Base-by-base conservation (phyloP, 1,140 invertebrate genomes). In the Neodiprion pinetum region DNA sequence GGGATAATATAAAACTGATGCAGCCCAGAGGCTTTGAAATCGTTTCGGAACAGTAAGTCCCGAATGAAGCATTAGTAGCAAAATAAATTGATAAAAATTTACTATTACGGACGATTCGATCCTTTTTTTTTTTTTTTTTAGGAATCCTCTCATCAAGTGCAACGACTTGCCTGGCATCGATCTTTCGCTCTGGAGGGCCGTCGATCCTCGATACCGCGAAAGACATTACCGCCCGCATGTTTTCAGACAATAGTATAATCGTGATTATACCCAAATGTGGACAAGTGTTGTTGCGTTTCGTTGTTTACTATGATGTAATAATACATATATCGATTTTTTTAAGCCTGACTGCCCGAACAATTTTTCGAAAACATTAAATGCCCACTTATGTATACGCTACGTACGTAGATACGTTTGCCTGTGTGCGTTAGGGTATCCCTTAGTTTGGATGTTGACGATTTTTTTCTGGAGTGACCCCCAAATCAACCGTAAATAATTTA, bases 1-100 rank as follows among this genome's bases (percentile, higher is more conserved):
- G 93, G 7, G 93, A 96, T 79, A 88, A 93, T 69, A 90, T 96
- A 50, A 85, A 90, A 71, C 87, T 89, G 1, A 94, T 98, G 88
- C 97, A 97, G 87, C 92, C 90, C 3, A 82, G 83, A 83, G 93
- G 90, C 28, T 94, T 94, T 80, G 80, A 88, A 81, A 85, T 88
- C 74, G 88, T 93, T 75, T 92, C 91, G 7, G 78, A 85, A 78
- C 80, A 78, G 93, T 93, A 89, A 91, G 89, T 87, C 74, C 66
- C 49, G 28, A 40, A 40, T 40, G 28, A 40, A 40, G 1, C 28
- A 5, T 40, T 40, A 5, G 28, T 69, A 71, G 14, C 68, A 72
- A 67, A 48, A 61, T 67, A 67, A 68, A 23, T 50, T 9, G 1
- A 70, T 12, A 71, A 8, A 21, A 48, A 21, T 28, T 72, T 70